Conservation (phyloP, 2,888 invertebrate genomes). For the Drosophila kanekoi region DNA sequence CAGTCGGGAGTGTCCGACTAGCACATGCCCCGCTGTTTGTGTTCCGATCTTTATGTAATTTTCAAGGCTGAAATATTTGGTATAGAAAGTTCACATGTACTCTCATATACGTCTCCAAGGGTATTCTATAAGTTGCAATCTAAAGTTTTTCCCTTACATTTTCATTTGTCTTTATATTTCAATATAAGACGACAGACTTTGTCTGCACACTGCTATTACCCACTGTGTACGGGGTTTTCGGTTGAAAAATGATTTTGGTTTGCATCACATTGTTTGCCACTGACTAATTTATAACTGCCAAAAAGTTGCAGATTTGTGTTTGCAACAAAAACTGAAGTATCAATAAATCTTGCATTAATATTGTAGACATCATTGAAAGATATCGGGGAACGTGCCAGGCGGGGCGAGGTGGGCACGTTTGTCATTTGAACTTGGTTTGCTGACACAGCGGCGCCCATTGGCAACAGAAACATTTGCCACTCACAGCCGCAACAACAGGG, state of each 20-base stretch:
- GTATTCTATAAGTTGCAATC: too few species aligned
- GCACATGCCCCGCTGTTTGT: too few species aligned
- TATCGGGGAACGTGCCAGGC: background rate
- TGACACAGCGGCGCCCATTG: constrained; percentile 38
- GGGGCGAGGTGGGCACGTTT: constrained; percentile 19
- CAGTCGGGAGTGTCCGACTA: too few species aligned
- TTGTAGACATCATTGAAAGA: constrained; percentile 41
- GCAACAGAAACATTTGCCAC: constrained; percentile 24
- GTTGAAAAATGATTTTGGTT: constrained; percentile 55
- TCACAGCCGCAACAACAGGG: constrained; percentile 19
- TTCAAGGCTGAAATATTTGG: too few species aligned
- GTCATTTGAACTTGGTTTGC: constrained; percentile 55
- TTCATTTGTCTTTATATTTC: constrained; percentile 32
- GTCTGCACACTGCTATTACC: constrained; percentile 1
- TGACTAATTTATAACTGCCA: constrained; percentile 71
- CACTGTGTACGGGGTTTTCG: constrained; percentile 38
- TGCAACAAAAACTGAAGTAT: constrained; percentile 39
- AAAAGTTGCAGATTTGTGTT: constrained; percentile 52
- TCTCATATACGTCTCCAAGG: too few species aligned
- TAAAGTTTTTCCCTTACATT: background rate
- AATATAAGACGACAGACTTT: constrained; percentile 16
- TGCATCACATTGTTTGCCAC: constrained; percentile 30
- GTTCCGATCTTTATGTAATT: too few species aligned
- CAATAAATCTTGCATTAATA: constrained; percentile 72
- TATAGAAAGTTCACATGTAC: too few species aligned